Evolutionary conservation across 92 coral and sea anemone genomes (phyloP).

Genomic region (Isaurus tuberculatus): DNA sequence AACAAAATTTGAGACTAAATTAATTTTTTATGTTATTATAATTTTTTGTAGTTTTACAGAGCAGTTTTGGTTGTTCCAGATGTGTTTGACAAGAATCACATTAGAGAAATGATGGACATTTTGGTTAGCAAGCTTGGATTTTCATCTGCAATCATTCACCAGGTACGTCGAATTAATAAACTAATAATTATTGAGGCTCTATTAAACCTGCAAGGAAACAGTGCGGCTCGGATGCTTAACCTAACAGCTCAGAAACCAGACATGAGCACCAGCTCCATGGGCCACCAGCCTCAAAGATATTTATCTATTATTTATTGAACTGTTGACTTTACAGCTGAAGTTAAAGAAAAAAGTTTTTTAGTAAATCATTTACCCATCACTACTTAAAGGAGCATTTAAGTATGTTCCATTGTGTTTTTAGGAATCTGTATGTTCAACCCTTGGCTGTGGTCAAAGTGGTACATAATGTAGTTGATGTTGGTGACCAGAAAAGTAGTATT

Average conservation of each 20-base stretch:
- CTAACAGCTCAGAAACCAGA: too few relatives aligned
- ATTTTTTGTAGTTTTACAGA: slow-evolving; percentile 77
- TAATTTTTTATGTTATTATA: neutral
- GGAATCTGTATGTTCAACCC: slow-evolving; percentile 94
- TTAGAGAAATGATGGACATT: slow-evolving; percentile 95
- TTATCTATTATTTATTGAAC: too few relatives aligned
- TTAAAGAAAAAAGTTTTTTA: too few relatives aligned
- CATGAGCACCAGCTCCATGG: too few relatives aligned
- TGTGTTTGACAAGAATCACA: slow-evolving; percentile 89
- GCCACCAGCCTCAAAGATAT: too few relatives aligned
- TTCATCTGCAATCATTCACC: slow-evolving; percentile 93
- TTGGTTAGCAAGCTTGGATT: slow-evolving; percentile 84
- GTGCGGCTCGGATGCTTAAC: too few relatives aligned
- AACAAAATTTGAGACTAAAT: too few relatives aligned
- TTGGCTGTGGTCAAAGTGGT: slow-evolving; percentile 97
- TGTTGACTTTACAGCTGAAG: too few relatives aligned
- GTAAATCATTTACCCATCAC: too few relatives aligned
- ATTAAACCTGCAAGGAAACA: too few relatives aligned
- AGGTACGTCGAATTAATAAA: slow-evolving; percentile 66
- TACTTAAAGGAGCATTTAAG: too few relatives aligned
- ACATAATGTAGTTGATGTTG: slow-evolving; percentile 98
- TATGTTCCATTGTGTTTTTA: slow-evolving; percentile 25
- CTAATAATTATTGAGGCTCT: too few relatives aligned
- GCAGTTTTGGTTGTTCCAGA: slow-evolving; percentile 96
- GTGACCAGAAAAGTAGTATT: slow-evolving; percentile 94